phyloP scores from a whole-genome alignment of 2,888 invertebrate species.

The Heliconius cydno region DNA sequence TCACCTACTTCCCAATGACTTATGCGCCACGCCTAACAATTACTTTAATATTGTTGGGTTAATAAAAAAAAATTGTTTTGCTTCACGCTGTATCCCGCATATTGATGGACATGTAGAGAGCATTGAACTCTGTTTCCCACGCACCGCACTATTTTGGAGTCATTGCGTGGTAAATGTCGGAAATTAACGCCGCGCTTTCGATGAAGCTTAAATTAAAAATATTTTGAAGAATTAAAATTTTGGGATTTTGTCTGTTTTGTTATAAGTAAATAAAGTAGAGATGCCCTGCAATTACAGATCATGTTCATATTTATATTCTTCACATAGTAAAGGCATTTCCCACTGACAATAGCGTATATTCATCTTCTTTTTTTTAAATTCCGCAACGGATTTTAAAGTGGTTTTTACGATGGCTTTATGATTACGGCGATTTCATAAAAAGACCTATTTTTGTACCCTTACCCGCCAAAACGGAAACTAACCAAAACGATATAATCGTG shows the following conservation, averaged over 20 bases:
- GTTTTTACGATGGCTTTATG: background rate
- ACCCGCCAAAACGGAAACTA: background rate
- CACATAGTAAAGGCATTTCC: background rate
- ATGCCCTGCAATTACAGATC: background rate
- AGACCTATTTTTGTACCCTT: background rate
- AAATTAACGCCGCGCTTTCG: background rate
- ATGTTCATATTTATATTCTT: background rate
- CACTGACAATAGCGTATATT: background rate
- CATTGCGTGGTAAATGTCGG: background rate
- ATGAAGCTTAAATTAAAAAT: background rate
- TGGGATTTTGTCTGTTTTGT: background rate
- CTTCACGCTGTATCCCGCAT: no score
- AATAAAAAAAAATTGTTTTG: background rate
- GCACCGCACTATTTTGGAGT: no score
- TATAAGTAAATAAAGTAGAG: background rate
- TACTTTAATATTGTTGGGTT: background rate
- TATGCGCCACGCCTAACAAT: slow-evolving; percentile 63
- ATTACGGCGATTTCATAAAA: background rate
- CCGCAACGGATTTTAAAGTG: background rate
- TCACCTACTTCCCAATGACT: slow-evolving; percentile 71
- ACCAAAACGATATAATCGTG: background rate
- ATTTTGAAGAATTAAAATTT: background rate
- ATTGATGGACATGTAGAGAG: no score
- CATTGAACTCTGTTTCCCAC: no score
- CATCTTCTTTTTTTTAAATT: background rate